Conservation (phyloP, 37 sponge, comb jelly and placozoan species). For the Aplysina aerophoba region DNA sequence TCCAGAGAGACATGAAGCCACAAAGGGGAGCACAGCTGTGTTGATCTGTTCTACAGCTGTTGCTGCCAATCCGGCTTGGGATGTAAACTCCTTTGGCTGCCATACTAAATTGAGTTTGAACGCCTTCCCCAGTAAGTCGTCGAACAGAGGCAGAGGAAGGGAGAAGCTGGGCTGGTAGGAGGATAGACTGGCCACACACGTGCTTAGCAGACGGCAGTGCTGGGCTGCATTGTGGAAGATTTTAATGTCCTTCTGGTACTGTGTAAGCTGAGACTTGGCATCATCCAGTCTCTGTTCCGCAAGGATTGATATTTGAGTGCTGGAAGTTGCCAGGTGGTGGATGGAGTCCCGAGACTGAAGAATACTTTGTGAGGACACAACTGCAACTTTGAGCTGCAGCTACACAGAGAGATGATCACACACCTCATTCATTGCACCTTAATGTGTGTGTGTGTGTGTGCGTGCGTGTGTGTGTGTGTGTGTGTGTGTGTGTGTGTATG, state of each 20-base stretch:
- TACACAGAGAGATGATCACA: neutral
- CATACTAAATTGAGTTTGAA: neutral
- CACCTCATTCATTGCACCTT: neutral
- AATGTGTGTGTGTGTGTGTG: slow-evolving; percentile 9
- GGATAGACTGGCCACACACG: neutral
- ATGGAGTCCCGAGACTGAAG: slow-evolving; percentile 6
- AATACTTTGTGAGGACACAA: slow-evolving; percentile 1
- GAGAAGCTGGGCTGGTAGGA: neutral
- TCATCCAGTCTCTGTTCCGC: slow-evolving; percentile 18
- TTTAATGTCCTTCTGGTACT: neutral
- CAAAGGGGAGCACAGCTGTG: neutral
- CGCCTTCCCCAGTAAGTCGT: neutral
- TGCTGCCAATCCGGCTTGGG: neutral
- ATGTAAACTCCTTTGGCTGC: neutral
- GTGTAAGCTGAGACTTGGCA: neutral
- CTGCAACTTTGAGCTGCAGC: neutral
- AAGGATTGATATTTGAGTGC: neutral
- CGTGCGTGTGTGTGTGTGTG: slow-evolving; percentile 16
- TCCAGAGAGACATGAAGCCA: neutral
- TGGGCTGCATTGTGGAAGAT: neutral
- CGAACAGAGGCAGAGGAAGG: slow-evolving; percentile 15
- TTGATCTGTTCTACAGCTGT: slow-evolving; percentile 12
- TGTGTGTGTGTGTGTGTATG: slow-evolving; percentile 26
- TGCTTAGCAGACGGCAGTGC: slow-evolving; percentile 1
- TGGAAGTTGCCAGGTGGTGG: neutral